A percentile compares a stretch with the other conserved stretches of the same genome.
These are phyloP conservation scores for Acanthosepion esculentum DNA, from an alignment of 2,888 invertebrate genomes.

Conservation along the genomic window DNA sequence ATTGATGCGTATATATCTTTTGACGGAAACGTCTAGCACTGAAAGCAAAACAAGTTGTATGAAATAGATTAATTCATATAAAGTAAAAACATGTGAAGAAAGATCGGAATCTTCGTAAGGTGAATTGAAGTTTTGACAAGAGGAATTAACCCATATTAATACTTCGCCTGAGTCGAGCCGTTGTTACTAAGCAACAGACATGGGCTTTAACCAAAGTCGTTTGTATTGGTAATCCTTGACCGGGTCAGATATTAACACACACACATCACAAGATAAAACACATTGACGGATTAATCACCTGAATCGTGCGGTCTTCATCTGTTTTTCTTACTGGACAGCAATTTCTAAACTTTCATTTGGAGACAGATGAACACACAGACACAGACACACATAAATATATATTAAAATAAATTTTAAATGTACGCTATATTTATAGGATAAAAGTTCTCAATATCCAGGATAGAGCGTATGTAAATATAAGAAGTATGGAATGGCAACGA, in stretches of 20 bases:
- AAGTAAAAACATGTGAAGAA: neutral
- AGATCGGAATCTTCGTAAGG: neutral
- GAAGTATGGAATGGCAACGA: too few species aligned
- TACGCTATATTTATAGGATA: too few species aligned
- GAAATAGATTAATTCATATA: neutral
- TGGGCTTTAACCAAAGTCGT: neutral
- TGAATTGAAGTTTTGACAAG: neutral
- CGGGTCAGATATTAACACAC: conserved; percentile 24
- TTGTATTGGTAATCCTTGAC: conserved; percentile 10
- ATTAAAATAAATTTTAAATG: too few species aligned
- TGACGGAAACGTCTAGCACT: neutral
- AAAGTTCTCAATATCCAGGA: too few species aligned
- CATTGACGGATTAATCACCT: neutral
- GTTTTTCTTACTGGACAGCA: neutral
- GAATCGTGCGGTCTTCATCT: neutral
- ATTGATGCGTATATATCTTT: too few species aligned
- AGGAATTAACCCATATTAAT: conserved; percentile 8
- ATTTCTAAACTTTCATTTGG: neutral
- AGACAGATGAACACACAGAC: neutral
- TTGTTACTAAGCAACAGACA: neutral
- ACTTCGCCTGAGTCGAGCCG: neutral
- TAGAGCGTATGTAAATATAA: too few species aligned
- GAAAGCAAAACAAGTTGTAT: neutral
- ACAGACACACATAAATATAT: neutral
- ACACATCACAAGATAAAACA: conserved; percentile 40